Evolutionary conservation across 1,140 invertebrate species (phyloP).

Genomic region (Nebria ingens): DNA sequence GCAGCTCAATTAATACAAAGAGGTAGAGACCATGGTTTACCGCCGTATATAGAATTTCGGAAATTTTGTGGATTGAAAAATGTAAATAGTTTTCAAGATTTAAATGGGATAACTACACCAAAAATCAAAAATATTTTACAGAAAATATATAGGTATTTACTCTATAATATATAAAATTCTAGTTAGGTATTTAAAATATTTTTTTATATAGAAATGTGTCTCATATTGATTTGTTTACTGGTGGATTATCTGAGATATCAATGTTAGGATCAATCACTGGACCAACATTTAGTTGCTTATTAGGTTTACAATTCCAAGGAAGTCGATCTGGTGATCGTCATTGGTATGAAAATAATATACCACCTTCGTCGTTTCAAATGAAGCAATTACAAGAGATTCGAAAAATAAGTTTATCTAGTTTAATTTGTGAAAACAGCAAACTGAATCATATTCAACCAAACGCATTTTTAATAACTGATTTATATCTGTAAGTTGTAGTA

Average conservation of each 20-base stretch:
- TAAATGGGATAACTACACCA: constrained; percentile 35
- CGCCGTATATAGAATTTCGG: constrained; percentile 43
- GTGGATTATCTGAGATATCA: constrained; percentile 63
- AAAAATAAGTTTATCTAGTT: constrained; percentile 72
- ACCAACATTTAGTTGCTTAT: constrained; percentile 73
- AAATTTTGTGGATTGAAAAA: constrained; percentile 36
- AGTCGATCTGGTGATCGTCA: constrained; percentile 5
- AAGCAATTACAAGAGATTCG: constrained; percentile 80
- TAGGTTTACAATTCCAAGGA: constrained; percentile 56
- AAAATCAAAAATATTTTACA: constrained; percentile 11
- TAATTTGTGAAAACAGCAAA: constrained; percentile 71
- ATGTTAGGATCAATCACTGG: constrained; percentile 60
- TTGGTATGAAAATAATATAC: constrained; percentile 71
- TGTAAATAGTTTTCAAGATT: constrained; percentile 18
- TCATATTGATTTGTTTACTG: constrained; percentile 78
- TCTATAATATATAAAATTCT: background rate
- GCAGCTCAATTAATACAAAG: constrained; percentile 45
- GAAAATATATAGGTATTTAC: background rate
- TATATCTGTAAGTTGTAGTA: constrained; percentile 37
- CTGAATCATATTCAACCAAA: constrained; percentile 45
- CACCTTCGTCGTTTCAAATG: constrained; percentile 67
- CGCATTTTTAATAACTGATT: constrained; percentile 43
- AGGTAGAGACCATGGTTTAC: constrained; percentile 55
- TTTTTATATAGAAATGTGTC: constrained; percentile 48
- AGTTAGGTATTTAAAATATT: constrained; percentile 28